Percentiles rank a stretch among this genome's conserved stretches.
Evolutionary conservation across 2,888 invertebrate genomes (phyloP).

Genomic region (Agriopis marginaria): DNA sequence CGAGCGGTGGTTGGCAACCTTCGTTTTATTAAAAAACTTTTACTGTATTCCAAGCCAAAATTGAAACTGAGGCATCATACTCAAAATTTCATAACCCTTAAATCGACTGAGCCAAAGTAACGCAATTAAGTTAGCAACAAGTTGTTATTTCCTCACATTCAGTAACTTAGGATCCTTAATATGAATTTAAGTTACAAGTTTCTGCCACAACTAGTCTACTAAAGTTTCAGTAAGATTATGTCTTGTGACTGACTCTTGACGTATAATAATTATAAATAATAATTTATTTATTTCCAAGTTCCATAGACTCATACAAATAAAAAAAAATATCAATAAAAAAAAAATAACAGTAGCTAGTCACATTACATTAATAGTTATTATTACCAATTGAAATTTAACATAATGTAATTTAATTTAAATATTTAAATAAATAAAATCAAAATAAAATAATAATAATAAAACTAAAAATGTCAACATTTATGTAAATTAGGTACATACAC

Average conservation of each 20-base stretch:
- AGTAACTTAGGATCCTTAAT: conserved; percentile 22
- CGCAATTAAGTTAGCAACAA: conserved; percentile 25
- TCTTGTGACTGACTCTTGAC: neutral
- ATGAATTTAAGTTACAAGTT: conserved; percentile 17
- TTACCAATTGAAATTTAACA: too few species aligned
- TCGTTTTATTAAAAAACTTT: conserved; percentile 31
- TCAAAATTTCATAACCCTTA: conserved; percentile 26
- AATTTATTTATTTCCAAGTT: too few species aligned
- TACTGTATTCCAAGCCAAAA: conserved; percentile 8
- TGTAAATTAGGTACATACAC: too few species aligned
- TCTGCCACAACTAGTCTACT: neutral
- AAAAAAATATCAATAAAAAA: too few species aligned
- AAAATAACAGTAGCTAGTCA: too few species aligned
- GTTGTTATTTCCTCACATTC: conserved; percentile 19
- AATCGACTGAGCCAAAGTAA: conserved; percentile 19
- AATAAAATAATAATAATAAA: too few species aligned
- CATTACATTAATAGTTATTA: too few species aligned
- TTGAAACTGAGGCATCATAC: conserved; percentile 17
- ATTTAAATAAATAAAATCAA: too few species aligned
- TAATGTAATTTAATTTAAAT: too few species aligned
- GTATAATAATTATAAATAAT: too few species aligned
- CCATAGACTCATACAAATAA: too few species aligned
- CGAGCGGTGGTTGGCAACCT: neutral
- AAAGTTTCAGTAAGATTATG: conserved; percentile 5
- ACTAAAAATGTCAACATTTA: too few species aligned